Evolutionary conservation across 2,113 vertebrate genomes (phyloP).

Genomic region (Heterotilapia buettikoferi): DNA sequence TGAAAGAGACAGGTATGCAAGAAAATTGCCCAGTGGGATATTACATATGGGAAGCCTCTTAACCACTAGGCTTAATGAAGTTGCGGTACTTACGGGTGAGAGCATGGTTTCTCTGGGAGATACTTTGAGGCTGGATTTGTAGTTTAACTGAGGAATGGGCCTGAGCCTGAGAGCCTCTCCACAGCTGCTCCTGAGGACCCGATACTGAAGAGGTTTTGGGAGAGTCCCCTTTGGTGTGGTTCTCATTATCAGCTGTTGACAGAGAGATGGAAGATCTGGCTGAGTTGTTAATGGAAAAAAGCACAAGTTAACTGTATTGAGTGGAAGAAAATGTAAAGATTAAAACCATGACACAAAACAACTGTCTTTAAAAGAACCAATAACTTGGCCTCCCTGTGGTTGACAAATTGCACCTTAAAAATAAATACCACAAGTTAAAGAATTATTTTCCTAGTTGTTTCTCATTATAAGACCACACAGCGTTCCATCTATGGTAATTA

Average conservation of each 20-base stretch:
- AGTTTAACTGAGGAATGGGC: constrained; percentile 59
- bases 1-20: not conserved
- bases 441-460: not conserved
- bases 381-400: not conserved
- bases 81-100: constrained; percentile 81
- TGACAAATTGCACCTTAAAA: not conserved
- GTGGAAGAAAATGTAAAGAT: not conserved
- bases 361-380: not conserved
- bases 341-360: not conserved
- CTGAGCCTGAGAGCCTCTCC: constrained; percentile 75
- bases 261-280: not conserved
- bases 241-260: constrained; percentile 90
- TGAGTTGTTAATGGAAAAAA: not conserved
- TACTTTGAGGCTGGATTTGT: constrained; percentile 64
- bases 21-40: not conserved
- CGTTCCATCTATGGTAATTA: not conserved
- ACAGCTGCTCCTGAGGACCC: constrained; percentile 82
- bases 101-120: constrained; percentile 82
- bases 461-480: not conserved
- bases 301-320: not conserved
- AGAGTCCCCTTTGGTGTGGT: constrained; percentile 86
- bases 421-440: not conserved
- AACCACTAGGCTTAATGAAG: not conserved
- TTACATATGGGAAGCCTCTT: not conserved
- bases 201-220: constrained; percentile 74